These are phyloP conservation scores for Clivina fossor DNA, from an alignment of 2,888 invertebrate genomes.

Conservation along the genomic window DNA sequence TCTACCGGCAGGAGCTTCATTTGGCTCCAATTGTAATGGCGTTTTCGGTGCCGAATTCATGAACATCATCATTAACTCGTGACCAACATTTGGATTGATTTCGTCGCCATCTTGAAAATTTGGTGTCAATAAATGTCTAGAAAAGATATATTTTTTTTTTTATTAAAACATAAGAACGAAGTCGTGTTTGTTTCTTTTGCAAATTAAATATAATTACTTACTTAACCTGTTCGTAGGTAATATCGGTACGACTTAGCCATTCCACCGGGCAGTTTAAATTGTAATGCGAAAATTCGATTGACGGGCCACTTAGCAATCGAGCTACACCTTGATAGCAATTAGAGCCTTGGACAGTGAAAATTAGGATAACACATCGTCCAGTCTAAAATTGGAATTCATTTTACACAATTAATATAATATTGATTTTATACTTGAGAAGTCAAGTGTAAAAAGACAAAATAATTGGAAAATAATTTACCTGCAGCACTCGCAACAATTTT, in stretches of 20 bases:
- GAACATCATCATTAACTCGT: constrained; percentile 17
- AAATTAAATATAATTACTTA: constrained; percentile 26
- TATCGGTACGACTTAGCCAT: constrained; percentile 40
- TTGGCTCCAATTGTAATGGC: constrained; percentile 13
- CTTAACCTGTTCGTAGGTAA: constrained; percentile 36
- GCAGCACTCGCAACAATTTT: constrained; percentile 61
- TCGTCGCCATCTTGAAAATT: constrained; percentile 29
- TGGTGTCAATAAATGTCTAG: constrained; percentile 35
- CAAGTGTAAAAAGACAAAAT: constrained; percentile 5
- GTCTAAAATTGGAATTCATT: no score
- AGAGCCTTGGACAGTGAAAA: constrained; percentile 58
- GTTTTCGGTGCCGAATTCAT: constrained; percentile 7
- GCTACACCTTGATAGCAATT: constrained; percentile 43
- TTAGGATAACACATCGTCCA: constrained; percentile 52
- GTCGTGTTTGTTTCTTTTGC: neutral
- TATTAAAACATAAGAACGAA: neutral
- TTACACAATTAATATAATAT: constrained; percentile 34
- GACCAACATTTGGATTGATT: constrained; percentile 14
- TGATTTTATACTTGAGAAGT: no score
- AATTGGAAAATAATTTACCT: constrained; percentile 58
- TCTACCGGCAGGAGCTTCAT: neutral
- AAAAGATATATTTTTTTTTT: constrained; percentile 22
- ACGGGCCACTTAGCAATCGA: constrained; percentile 33
- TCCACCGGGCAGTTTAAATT: constrained; percentile 38
- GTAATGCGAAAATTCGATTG: constrained; percentile 16